These are phyloP conservation scores for Nebria salina DNA, from an alignment of 2,888 invertebrate species.

Conservation along the genomic window DNA sequence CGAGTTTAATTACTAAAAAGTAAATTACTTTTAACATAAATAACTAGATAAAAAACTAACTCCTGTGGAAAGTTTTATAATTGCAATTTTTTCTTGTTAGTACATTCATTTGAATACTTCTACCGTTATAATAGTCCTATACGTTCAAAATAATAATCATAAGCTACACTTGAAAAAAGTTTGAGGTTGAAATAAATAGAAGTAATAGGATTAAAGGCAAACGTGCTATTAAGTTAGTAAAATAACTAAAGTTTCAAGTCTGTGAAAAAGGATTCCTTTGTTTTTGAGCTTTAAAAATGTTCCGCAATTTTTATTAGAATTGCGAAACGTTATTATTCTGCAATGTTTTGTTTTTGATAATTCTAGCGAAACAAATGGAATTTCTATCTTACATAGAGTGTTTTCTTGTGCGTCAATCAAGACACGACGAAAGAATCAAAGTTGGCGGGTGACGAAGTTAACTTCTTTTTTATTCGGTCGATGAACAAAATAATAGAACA, in stretches of 20 bases:
- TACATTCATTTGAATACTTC: constrained; percentile 9
- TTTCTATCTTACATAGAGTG: constrained; percentile 10
- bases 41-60: constrained; percentile 1
- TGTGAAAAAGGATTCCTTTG: neutral
- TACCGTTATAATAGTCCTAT: neutral
- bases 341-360: neutral
- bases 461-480: constrained; percentile 43
- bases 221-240: neutral
- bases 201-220: neutral
- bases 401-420: constrained; percentile 42
- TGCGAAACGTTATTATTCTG: neutral
- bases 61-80: constrained; percentile 12
- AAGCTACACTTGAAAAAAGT: neutral
- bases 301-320: neutral
- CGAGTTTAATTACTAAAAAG: constrained; percentile 7
- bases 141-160: neutral
- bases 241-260: neutral
- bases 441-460: constrained; percentile 43
- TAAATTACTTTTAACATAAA: constrained; percentile 9
- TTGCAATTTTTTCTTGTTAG: constrained; percentile 3
- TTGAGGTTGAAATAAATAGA: neutral
- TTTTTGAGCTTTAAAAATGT: neutral
- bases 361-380: constrained; percentile 34
- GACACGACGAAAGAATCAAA: constrained; percentile 35
- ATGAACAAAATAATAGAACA: constrained; percentile 46